Evolutionary conservation across 2,113 vertebrate species (phyloP).

Genomic region (Ia io): DNA sequence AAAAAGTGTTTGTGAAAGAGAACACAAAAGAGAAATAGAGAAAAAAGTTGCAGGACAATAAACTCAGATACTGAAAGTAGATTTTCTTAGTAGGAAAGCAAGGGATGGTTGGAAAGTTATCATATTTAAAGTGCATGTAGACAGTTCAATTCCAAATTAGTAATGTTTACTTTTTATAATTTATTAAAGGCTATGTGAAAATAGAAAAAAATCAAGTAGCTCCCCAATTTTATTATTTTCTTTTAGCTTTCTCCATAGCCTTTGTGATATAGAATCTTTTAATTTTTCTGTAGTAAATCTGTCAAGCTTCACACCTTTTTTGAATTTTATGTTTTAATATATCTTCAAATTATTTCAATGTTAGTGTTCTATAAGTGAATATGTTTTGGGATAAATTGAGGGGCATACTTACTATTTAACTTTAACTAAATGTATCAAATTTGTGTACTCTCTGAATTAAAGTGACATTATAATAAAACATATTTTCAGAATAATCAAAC

Average conservation of each 20-base stretch:
- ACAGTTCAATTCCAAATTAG: not conserved
- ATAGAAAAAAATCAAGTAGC: not conserved
- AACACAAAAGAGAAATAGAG: not conserved
- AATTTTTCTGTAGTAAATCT: not conserved
- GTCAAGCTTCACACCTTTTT: not conserved
- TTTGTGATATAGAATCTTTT: not conserved
- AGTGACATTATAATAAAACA: not conserved
- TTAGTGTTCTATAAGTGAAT: not conserved
- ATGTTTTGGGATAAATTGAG: not conserved
- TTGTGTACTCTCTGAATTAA: not conserved
- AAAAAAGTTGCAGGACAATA: not conserved
- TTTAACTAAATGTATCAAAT: not conserved
- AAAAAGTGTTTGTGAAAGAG: not conserved
- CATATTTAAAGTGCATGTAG: not conserved
- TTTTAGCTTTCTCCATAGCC: not conserved
- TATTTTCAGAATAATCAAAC: not conserved
- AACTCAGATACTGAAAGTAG: not conserved
- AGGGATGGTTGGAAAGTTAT: not conserved
- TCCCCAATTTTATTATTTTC: not conserved
- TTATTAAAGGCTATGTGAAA: not conserved
- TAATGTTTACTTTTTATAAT: not conserved
- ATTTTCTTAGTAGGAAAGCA: not conserved
- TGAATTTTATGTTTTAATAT: not conserved
- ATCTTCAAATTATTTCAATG: not conserved
- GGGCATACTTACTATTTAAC: not conserved